Evolutionary conservation across 2,797 vertebrate species (phyloP), one percentile per base, ranked within the genome.

Genomic region (Scarus forsteni): DNA sequence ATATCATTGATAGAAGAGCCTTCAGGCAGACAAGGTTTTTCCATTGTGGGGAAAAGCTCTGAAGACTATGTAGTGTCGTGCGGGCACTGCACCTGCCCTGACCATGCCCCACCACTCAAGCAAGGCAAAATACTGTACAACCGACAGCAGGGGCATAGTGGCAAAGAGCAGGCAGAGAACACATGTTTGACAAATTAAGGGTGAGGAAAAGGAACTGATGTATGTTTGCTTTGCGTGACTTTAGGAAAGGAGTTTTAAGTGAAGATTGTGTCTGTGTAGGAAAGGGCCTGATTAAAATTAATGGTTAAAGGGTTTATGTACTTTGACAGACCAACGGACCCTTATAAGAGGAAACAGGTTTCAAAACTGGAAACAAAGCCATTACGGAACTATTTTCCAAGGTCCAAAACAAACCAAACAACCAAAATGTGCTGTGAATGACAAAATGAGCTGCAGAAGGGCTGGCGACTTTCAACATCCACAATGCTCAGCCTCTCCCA

Each of bases 1-100:
- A 72, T 72, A 53, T 66, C 60, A 54, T 54, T 40, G 75, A 80
- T 66, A 53, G 60, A 40, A 61, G 59, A 50, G 45, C 67, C 65
- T 60, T 58, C 14, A 8, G 11, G 62, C 35, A 19, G 45, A 70
- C 16, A 35, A 48, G 40, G 8, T 52, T 79, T 80, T 44, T 73
- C 70, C 70, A 51, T 55, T 61, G 66, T 69, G 72, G 73, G 78
- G 80, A 81, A 87, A 88, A 81, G 66, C 77, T 81, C 66, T 88
- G 83, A 86, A 73, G 75, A 1, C 66, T 46, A 48, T 48, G 57
- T 39, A 16, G 49, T 69, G 49, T 82, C 76, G 71, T 72, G 50
- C 75, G 39, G 27, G 27, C 27, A 4, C 27, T 27, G 27, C 60
- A 75, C 60, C 67, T 61, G 51, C 55, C 58, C 53, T 73, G 60